These are phyloP conservation scores for Cataglyphis albicans DNA, from an alignment of 2,888 invertebrate species.

Conservation along the genomic window DNA sequence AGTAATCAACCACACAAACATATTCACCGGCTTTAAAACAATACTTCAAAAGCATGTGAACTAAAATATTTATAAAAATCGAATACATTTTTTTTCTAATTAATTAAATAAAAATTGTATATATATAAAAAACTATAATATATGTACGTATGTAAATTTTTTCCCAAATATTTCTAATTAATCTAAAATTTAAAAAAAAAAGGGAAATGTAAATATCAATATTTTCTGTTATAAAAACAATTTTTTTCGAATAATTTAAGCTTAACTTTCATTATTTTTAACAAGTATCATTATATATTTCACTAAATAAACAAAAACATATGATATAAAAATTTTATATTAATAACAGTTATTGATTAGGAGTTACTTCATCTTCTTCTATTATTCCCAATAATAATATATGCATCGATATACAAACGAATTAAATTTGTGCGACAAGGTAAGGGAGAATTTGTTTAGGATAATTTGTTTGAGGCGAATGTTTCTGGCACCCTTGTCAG, in stretches of 20 bases:
- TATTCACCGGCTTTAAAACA: not conserved
- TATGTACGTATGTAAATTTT: not conserved
- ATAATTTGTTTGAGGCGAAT: constrained; percentile 31
- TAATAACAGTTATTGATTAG: not conserved
- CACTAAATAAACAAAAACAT: not conserved
- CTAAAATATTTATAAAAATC: not conserved
- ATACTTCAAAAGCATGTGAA: not conserved
- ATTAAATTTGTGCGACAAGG: constrained; percentile 30
- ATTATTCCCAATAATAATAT: not conserved
- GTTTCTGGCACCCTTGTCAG: constrained; percentile 34
- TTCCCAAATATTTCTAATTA: not conserved
- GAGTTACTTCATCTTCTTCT: not conserved
- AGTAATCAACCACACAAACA: not conserved
- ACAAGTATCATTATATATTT: not conserved
- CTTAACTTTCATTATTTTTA: not conserved
- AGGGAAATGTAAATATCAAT: not conserved
- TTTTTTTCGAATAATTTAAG: not conserved
- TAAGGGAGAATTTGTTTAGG: constrained; percentile 36
- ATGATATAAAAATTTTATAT: not conserved
- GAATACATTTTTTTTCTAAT: not conserved
- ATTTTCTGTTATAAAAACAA: not conserved
- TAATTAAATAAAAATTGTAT: not conserved
- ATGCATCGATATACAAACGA: not conserved
- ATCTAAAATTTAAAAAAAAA: not conserved
- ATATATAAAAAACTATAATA: not conserved